These are phyloP conservation scores for Theropithecus gelada DNA, from an alignment of 2,113 vertebrate species.

Conservation along the genomic window DNA sequence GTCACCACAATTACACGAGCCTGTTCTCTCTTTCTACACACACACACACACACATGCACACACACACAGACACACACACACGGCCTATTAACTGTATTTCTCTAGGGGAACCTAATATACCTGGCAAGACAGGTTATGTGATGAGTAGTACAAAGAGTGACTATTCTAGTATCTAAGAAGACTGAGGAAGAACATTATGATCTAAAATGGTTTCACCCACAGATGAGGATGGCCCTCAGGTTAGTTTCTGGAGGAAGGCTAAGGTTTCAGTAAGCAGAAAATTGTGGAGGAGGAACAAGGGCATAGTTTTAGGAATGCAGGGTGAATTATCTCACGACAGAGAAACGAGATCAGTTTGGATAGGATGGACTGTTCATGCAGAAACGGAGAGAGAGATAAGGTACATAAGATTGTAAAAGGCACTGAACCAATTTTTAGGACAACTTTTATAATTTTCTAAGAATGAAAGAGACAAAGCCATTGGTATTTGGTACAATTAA, in stretches of 20 bases:
- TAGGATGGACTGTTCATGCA: conserved; percentile 11
- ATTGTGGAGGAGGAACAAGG: neutral
- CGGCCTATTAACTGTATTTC: neutral
- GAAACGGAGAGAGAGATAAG: conserved; percentile 23
- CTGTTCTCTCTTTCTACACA: neutral
- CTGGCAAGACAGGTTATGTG: neutral
- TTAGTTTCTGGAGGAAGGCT: neutral
- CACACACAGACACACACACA: neutral
- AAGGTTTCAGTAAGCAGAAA: neutral
- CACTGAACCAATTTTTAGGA: neutral
- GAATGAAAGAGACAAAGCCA: neutral
- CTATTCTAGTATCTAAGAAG: conserved; percentile 45
- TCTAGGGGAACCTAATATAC: neutral
- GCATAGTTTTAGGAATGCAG: conserved; percentile 15
- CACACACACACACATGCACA: neutral
- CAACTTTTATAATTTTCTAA: neutral
- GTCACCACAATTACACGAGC: neutral
- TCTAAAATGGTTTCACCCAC: neutral
- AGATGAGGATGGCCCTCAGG: neutral
- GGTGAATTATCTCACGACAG: neutral
- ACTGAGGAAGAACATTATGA: conserved; percentile 41
- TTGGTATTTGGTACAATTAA: neutral
- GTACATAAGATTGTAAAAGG: conserved; percentile 19
- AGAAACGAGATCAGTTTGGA: neutral
- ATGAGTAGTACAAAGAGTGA: conserved; percentile 1